A percentile compares a stretch with the other conserved stretches of the same genome.
phyloP scores from a whole-genome alignment of 2,888 invertebrate species.

The Galerucella nymphaeae region DNA sequence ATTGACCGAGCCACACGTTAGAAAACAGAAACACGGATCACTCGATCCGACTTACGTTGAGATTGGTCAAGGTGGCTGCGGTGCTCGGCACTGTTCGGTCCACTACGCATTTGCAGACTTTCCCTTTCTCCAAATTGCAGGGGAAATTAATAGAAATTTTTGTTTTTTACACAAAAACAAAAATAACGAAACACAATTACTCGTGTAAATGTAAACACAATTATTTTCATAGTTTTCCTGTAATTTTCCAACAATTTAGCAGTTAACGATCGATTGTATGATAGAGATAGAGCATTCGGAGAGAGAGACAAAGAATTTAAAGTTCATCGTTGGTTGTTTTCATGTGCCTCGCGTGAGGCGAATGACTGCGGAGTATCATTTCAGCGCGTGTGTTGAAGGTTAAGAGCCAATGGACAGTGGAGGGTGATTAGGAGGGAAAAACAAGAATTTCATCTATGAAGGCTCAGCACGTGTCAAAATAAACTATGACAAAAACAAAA shows the following conservation, averaged over 20 bases:
- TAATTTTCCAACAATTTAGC: slow-evolving; percentile 33
- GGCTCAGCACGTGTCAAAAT: slow-evolving; percentile 1
- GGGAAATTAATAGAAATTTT: slow-evolving; percentile 16
- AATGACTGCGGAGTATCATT: slow-evolving; percentile 55
- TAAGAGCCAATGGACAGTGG: slow-evolving; percentile 45
- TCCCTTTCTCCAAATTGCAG: slow-evolving; percentile 53
- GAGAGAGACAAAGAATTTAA: slow-evolving; percentile 39
- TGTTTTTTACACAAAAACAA: slow-evolving; percentile 22
- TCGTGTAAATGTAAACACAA: slow-evolving; percentile 10
- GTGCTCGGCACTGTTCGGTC: slow-evolving; percentile 47
- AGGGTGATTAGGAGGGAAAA: slow-evolving; percentile 21
- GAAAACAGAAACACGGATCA: slow-evolving; percentile 47
- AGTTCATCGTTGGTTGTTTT: slow-evolving; percentile 56
- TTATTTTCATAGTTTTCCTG: slow-evolving; percentile 27
- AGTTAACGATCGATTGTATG: slow-evolving; percentile 30
- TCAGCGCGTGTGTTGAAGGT: slow-evolving; percentile 57
- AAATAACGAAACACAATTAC: slow-evolving; percentile 12
- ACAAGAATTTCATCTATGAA: background rate
- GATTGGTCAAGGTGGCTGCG: slow-evolving; percentile 64
- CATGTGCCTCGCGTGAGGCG: slow-evolving; percentile 60
- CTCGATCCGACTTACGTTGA: slow-evolving; percentile 60
- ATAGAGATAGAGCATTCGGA: slow-evolving; percentile 26
- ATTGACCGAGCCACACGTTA: slow-evolving; percentile 31
- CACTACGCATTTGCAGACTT: slow-evolving; percentile 54
- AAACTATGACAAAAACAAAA: slow-evolving; percentile 4